Evolutionary conservation across 1,140 invertebrate genomes (phyloP), one percentile per base, ranked within the genome.

Genomic region (Thaumatotibia leucotreta): DNA sequence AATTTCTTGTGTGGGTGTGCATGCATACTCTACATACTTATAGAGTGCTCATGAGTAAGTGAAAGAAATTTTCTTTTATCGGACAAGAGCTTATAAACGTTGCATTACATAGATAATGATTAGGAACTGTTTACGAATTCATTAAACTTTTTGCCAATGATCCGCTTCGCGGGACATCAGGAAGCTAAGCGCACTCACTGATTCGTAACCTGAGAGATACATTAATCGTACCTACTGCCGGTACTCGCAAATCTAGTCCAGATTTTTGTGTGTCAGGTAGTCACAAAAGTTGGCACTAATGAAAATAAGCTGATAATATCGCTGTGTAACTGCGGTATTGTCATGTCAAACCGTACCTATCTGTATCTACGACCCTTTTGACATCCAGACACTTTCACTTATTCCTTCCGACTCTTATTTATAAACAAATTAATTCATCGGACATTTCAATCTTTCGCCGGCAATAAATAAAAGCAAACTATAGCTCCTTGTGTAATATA

Each of bases 111-210:
- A 58, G 17, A 58, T 23, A 58, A 14, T 24, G 50, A 68, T 66
- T 66, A 70, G 64, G 31, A 63, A 70, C 67, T 68, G 70, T 73
- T 72, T 67, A 69, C 68, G 45, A 72, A 74, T 69, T 70, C 63
- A 72, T 72, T 72, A 71, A 72, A 72, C 67, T 76, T 72, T 72
- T 54, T 29, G 35, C 58, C 64, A 61, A 72, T 69, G 71, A 71
- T 73, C 65, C 63, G 64, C 63, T 70, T 65, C 64, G 72, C 62
- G 61, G 52, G 27, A 3, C 61, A 49, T 14, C 35, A 61, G 65
- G 50, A 66, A 61, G 52, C 27, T 20, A 9, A 65, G 27, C 35
- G 61, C 29, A 64, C 63, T 52, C 23, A 5, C 8, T 11, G 63
- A 24, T 65, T 39, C 39, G 39, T 20, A 20, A 45, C 39, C 39